Conservation (phyloP, 2,888 invertebrate genomes). For the Caenorhabditis sinica region DNA sequence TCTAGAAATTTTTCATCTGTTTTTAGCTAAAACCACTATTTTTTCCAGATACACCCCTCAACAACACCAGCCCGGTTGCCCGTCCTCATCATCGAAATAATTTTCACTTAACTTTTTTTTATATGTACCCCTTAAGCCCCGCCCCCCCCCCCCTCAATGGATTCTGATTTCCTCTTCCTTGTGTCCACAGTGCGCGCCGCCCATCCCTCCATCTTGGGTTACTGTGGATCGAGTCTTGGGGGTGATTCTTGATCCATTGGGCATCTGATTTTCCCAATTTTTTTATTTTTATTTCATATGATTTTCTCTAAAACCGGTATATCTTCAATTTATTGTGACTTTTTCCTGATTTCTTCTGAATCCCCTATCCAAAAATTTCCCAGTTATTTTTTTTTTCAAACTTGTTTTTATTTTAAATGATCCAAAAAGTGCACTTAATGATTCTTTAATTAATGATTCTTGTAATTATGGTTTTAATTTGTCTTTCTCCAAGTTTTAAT, state of each 20-base stretch:
- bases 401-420: too few relatives aligned
- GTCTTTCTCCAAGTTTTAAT: slow-evolving; percentile 1
- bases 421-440: neutral
- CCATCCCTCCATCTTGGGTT: slow-evolving; percentile 36
- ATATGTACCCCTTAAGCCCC: too few relatives aligned
- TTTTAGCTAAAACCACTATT: neutral
- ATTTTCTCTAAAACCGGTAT: slow-evolving; percentile 1
- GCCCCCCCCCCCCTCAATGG: neutral
- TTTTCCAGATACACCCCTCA: slow-evolving; percentile 25
- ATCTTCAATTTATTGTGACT: neutral
- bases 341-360: neutral
- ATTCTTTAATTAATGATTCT: neutral
- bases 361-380: neutral
- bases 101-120: neutral
- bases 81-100: slow-evolving; percentile 4
- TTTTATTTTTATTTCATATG: neutral
- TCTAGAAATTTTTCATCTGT: too few relatives aligned
- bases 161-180: neutral
- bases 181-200: slow-evolving; percentile 27
- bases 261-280: neutral
- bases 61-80: slow-evolving; percentile 15
- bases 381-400: neutral
- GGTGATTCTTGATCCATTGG: neutral
- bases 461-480: neutral
- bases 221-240: slow-evolving; percentile 17